Evolutionary conservation across 2,888 invertebrate genomes (phyloP).

Genomic region (Flexamia atlantica): DNA sequence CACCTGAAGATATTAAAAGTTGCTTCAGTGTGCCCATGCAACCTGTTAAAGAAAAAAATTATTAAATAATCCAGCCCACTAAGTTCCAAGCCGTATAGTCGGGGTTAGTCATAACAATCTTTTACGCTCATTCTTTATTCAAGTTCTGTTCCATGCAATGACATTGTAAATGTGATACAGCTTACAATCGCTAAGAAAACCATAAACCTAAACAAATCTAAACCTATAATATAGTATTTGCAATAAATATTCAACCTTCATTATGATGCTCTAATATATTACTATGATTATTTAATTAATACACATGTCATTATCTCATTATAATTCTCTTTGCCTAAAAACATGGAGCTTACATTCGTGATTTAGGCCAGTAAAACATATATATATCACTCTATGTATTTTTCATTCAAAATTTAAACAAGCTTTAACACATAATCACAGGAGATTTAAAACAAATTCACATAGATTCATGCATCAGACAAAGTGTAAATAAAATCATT

Average conservation of each 20-base stretch:
- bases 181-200: conserved; percentile 25
- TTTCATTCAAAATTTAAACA: neutral
- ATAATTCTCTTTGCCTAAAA: neutral
- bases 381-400: neutral
- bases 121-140: neutral
- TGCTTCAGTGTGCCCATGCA: no score
- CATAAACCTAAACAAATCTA: conserved; percentile 53
- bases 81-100: neutral
- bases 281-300: conserved; percentile 12
- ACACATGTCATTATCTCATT: neutral
- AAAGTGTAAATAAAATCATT: neutral
- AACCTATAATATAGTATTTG: conserved; percentile 19
- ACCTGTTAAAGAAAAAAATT: no score
- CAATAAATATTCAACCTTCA: conserved; percentile 50
- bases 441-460: neutral
- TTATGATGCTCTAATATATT: conserved; percentile 45
- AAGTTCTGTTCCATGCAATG: conserved; percentile 41
- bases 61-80: neutral
- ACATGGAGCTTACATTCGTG: neutral
- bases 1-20: no score
- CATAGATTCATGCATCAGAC: neutral
- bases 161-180: conserved; percentile 42
- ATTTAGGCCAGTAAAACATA: conserved; percentile 25
- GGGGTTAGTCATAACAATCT: conserved; percentile 42
- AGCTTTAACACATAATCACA: conserved; percentile 2